Evolutionary conservation across 2,888 invertebrate species (phyloP), one percentile per base, ranked within the genome.

Genomic region (Frankliniella intonsa): DNA sequence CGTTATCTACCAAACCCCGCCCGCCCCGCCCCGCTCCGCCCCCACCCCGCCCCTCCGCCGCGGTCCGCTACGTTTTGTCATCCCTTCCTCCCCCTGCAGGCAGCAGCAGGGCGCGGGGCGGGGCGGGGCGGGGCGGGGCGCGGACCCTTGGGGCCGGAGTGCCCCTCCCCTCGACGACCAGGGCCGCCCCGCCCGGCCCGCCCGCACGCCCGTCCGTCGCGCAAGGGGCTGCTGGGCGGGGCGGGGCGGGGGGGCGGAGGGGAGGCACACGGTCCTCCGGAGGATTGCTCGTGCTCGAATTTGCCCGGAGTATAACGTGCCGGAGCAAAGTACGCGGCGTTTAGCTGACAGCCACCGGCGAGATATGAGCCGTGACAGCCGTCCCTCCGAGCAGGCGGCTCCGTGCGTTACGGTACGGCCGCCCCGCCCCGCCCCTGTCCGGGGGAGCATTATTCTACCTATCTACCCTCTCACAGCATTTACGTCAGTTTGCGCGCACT

Each of bases 281-380:
- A 76, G 69, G 69, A 76, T 76, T 76, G 69, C 69, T 14, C 55
- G 55, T 19, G 55, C 55, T 25, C 69, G 69, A 76, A 76, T 76
- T 76, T 76, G 69, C 69, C 55, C 69, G 69, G 69, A 62, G 69
- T 76, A 25, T 76, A 22, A 25, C 69, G 62, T 62, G 62, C 62
- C 62, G 62, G 11, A 62, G 62, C 62, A 62, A 62, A 62, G 62
- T 62, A 38, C 38, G 62, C 62, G 62, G 62, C 62, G n/a, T 62
- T 62, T 62, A n/a, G 62, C 62, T 62, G 62, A 62, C 62, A 62
- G 62, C 11, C 62, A n/a, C 62, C 62, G n/a, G 62, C 62, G 55
- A 62, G 62, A 62, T 62, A 62, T 62, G 62, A 17, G 62, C 11
- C 62, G 62, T 62, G 62, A 62, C 62, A 62, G 62, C 62, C 62